These are phyloP conservation scores for Drosophila malerkotliana DNA, from an alignment of 1,140 invertebrate species.

Conservation along the genomic window DNA sequence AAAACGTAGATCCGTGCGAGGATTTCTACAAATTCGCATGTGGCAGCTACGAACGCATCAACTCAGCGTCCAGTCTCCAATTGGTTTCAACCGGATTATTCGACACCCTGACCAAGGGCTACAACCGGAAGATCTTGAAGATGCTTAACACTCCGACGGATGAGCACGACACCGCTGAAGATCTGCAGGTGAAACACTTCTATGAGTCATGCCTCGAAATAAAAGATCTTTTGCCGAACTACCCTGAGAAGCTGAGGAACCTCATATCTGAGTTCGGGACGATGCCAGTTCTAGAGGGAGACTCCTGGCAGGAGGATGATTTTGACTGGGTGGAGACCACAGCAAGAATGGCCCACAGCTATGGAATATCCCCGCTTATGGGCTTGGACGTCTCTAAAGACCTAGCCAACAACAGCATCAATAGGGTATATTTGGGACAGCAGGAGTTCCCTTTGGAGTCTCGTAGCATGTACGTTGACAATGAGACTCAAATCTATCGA, in stretches of 20 bases:
- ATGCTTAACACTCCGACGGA: conserved; percentile 28
- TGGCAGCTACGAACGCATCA: conserved; percentile 86
- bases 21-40: conserved; percentile 88
- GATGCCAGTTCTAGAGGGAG: conserved; percentile 51
- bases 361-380: conserved; percentile 39
- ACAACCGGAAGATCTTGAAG: conserved; percentile 51
- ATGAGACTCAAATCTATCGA: conserved; percentile 48
- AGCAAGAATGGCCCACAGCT: conserved; percentile 39
- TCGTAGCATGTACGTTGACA: conserved; percentile 60
- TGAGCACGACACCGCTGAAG: conserved; percentile 37
- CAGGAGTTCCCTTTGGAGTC: conserved; percentile 47
- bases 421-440: conserved; percentile 54
- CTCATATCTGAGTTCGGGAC: conserved; percentile 56
- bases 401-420: conserved; percentile 49
- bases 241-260: conserved; percentile 29
- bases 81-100: conserved; percentile 57
- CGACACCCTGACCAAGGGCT: conserved; percentile 48
- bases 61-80: conserved; percentile 50
- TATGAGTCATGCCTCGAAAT: conserved; percentile 48
- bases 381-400: conserved; percentile 53
- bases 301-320: conserved; percentile 37
- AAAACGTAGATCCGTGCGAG: conserved; percentile 85
- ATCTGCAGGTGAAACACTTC: conserved; percentile 58
- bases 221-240: conserved; percentile 12
- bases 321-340: conserved; percentile 54